Evolutionary conservation across 2,797 vertebrate genomes (phyloP), one percentile per base, ranked within the genome.

Genomic region (Sebastes elongatus): DNA sequence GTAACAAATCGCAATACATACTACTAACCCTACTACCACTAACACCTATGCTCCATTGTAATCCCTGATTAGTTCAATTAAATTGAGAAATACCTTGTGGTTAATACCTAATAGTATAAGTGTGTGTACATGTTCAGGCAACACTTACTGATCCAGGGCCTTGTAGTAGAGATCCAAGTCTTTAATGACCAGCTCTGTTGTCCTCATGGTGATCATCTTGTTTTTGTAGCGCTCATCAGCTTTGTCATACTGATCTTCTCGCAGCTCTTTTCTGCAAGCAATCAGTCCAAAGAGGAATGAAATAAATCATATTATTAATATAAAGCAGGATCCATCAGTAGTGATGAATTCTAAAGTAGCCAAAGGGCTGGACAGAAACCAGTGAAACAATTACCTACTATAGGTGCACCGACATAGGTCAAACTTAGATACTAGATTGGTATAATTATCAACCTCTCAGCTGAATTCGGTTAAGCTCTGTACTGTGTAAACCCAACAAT

Each of bases 81-180:
- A 10, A 63, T 8, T 22, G 57, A 42, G 20, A 57, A 68, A 25
- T 7, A 53, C 8, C 22, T 57, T 76, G 4, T 33, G 13, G 14
- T 46, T 25, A 10, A 30, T 20, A 46, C 11, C 32, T 23, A 52
- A 52, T 52, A 13, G 9, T 10, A 1, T 22, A 52, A 25, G 52
- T 56, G 10, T 20, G 28, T 74, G 10, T 20, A 25, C 32, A 30
- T 70, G 23, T 55, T 25, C 5, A 3, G 10, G 18, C 0, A 55
- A 52, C 53, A 97, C 98, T 97, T 89, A 99, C 98, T 99, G 98
- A 93, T 99, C 99, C 2, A 99, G 95, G 35, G 98, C 97, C 88
- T 99, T 99, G 93, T 99, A 99, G 92, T 99, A 99, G 84, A 99
- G 96, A 87, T 99, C 97, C 82, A 99, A 94, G 83, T 99, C 99